phyloP scores from a whole-genome alignment of 2,113 vertebrate species.

The Marmota flaviventris region DNA sequence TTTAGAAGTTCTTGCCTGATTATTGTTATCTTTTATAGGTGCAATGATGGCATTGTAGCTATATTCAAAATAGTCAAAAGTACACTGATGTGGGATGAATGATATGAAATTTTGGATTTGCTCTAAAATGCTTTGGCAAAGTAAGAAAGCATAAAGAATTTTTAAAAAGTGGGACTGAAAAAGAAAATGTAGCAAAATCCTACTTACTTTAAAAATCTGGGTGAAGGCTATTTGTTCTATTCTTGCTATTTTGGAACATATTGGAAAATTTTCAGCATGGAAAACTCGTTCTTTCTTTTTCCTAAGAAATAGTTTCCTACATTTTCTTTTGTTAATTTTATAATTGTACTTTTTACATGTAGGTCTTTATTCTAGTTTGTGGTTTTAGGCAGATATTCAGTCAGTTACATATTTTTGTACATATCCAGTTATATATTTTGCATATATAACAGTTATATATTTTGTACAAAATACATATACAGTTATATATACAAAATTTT shows the following conservation, averaged over 20 bases:
- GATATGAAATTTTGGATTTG: neutral
- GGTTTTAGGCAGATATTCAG: neutral
- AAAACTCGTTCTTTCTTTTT: neutral
- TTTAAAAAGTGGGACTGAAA: neutral
- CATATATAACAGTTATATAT: too few species aligned
- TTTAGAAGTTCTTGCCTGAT: neutral
- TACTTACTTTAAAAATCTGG: neutral
- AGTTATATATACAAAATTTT: too few species aligned
- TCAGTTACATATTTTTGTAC: neutral
- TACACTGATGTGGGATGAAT: neutral
- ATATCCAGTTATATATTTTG: too few species aligned
- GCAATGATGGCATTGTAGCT: neutral
- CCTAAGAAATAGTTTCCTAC: neutral
- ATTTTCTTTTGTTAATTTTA: conserved; percentile 27
- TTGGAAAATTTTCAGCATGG: neutral
- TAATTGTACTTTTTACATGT: neutral
- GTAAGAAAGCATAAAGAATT: neutral
- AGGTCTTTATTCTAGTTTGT: neutral
- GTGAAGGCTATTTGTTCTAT: neutral
- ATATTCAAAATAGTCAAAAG: neutral
- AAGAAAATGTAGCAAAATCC: neutral
- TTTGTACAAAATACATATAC: too few species aligned
- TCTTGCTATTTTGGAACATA: neutral
- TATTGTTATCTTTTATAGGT: neutral
- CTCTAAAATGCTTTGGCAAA: neutral